Conservation (phyloP, 2,888 invertebrate species). For the Rhyacophila evoluta region DNA sequence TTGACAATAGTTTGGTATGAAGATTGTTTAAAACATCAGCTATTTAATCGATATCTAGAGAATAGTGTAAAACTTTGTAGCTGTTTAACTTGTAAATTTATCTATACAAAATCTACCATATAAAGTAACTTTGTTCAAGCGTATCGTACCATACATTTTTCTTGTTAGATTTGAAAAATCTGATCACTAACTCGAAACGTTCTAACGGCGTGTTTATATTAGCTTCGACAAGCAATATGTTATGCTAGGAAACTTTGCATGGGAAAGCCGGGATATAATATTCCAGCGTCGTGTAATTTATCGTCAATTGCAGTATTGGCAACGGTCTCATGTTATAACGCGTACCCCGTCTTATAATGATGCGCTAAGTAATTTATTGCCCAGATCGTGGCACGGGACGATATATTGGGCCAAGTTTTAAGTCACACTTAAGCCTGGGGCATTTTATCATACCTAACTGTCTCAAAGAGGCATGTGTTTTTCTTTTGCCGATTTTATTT, state of each 20-base stretch:
- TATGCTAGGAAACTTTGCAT: slow-evolving; percentile 1
- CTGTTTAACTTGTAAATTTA: too few species aligned
- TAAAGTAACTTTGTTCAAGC: not conserved
- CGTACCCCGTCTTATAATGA: slow-evolving; percentile 44
- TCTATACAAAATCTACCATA: too few species aligned
- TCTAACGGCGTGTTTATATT: slow-evolving; percentile 15
- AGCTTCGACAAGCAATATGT: slow-evolving; percentile 24
- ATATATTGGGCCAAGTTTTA: slow-evolving; percentile 24
- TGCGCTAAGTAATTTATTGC: slow-evolving; percentile 54
- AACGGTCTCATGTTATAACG: slow-evolving; percentile 38
- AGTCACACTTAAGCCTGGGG: not conserved
- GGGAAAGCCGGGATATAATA: not conserved
- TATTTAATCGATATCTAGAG: too few species aligned
- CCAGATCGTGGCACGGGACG: not conserved
- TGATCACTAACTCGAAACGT: slow-evolving; percentile 11
- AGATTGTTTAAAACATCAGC: too few species aligned
- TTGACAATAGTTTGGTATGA: too few species aligned
- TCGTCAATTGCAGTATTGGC: slow-evolving; percentile 53
- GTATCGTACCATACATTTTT: too few species aligned
- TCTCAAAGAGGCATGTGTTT: not conserved
- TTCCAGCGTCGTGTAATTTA: slow-evolving; percentile 44
- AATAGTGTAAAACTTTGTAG: too few species aligned
- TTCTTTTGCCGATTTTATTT: not conserved
- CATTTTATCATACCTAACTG: not conserved
- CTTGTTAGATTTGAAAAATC: not conserved